Conservation (phyloP, 2,797 vertebrate species). For the Anguilla megastoma region DNA sequence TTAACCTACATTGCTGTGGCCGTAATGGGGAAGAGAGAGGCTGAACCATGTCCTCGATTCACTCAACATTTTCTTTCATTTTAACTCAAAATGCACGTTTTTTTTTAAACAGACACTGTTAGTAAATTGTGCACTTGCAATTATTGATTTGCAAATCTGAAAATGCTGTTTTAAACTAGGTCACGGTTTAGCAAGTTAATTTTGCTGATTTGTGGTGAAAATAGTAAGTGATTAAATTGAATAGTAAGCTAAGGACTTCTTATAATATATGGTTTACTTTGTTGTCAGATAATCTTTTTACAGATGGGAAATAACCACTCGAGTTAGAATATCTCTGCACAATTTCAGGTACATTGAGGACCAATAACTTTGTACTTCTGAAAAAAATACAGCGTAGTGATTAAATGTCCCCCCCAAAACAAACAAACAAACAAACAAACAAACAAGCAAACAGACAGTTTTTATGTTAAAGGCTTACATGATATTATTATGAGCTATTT, state of each 20-base stretch:
- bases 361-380: not conserved
- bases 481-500: not conserved
- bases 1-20: not conserved
- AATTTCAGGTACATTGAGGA: not conserved
- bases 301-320: not conserved
- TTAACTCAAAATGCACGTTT: not conserved
- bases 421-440: not conserved
- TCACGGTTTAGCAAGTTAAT: not conserved
- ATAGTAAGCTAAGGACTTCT: not conserved
- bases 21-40: not conserved
- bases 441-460: not conserved
- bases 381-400: not conserved
- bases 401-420: not conserved
- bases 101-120: not conserved
- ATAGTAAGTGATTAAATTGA: not conserved
- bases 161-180: not conserved
- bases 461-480: not conserved
- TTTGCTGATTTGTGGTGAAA: not conserved
- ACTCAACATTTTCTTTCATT: not conserved
- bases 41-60: not conserved
- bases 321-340: not conserved
- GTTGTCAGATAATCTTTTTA: not conserved
- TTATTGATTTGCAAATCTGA: no score
- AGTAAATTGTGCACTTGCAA: not conserved
- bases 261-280: slow-evolving; percentile 1